These are phyloP conservation scores for Falco berigora DNA, from an alignment of 2,797 vertebrate species.

Conservation along the genomic window DNA sequence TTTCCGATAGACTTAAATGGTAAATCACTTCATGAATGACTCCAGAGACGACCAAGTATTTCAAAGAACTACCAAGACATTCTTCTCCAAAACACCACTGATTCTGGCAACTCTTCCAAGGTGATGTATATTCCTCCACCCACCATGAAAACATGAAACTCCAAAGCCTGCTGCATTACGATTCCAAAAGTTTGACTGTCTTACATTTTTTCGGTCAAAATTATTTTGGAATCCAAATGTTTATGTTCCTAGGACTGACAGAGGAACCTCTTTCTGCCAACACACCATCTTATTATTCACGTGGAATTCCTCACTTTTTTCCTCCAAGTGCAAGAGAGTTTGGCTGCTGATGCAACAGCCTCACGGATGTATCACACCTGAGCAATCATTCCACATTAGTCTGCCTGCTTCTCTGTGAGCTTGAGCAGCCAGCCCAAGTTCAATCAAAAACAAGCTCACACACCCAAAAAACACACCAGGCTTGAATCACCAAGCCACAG, in stretches of 20 bases:
- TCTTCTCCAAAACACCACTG: not conserved
- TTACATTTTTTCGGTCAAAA: not conserved
- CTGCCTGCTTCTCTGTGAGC: not conserved
- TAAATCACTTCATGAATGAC: not conserved
- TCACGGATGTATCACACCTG: not conserved
- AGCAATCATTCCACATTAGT: not conserved
- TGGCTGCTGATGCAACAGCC: not conserved
- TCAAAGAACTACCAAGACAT: not conserved
- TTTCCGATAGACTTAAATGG: not conserved
- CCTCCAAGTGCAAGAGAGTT: not conserved
- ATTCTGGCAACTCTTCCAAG: not conserved
- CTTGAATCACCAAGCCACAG: not conserved
- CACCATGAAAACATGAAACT: not conserved
- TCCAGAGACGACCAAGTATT: not conserved
- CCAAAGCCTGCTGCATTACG: not conserved
- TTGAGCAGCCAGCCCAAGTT: not conserved
- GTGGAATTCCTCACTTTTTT: not conserved
- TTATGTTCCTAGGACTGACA: not conserved
- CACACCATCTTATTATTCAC: not conserved
- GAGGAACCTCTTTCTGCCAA: not conserved
- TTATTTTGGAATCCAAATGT: not conserved
- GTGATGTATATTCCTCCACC: not conserved
- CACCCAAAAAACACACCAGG: not conserved
- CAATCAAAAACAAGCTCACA: not conserved
- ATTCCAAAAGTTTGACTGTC: not conserved